Conservation (phyloP, 1,140 invertebrate genomes). For the Eciton burchellii region DNA sequence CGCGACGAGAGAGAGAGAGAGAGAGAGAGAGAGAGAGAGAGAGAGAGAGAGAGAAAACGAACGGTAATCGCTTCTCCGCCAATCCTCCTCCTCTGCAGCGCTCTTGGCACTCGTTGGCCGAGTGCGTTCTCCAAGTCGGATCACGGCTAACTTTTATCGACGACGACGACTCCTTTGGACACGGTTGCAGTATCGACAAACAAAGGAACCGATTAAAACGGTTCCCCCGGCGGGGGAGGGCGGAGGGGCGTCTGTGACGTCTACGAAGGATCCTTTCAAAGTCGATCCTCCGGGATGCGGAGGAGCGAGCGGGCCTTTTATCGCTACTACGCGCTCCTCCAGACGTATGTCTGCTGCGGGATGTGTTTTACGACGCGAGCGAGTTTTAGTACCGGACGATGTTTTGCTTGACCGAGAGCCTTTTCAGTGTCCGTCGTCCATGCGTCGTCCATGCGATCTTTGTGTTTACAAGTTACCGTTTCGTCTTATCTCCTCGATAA, state of each 20-base stretch:
- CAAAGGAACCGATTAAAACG: slow-evolving; percentile 54
- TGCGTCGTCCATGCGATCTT: slow-evolving; percentile 42
- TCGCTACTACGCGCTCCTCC: slow-evolving; percentile 63
- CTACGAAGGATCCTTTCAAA: slow-evolving; percentile 46
- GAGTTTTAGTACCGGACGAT: slow-evolving; percentile 64
- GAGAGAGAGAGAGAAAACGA: too few species aligned
- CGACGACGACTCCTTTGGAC: background rate
- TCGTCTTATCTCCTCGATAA: background rate
- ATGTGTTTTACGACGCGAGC: slow-evolving; percentile 66
- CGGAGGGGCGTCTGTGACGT: background rate
- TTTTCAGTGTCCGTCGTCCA: slow-evolving; percentile 53
- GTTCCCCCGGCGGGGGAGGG: background rate
- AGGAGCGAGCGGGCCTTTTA: slow-evolving; percentile 58
- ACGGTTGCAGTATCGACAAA: slow-evolving; percentile 17
- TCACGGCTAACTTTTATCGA: slow-evolving; percentile 35
- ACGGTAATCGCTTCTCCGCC: background rate
- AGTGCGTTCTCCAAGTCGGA: background rate
- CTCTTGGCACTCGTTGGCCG: background rate
- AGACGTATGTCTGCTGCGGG: slow-evolving; percentile 41
- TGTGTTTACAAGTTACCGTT: slow-evolving; percentile 54
- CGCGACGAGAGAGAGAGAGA: too few species aligned
- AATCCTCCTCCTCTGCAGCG: background rate
- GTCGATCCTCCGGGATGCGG: slow-evolving; percentile 39
- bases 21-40: too few species aligned
- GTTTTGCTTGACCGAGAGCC: slow-evolving; percentile 59